Conservation (phyloP, 2,797 vertebrate genomes). For the Sebastes flavidus region DNA sequence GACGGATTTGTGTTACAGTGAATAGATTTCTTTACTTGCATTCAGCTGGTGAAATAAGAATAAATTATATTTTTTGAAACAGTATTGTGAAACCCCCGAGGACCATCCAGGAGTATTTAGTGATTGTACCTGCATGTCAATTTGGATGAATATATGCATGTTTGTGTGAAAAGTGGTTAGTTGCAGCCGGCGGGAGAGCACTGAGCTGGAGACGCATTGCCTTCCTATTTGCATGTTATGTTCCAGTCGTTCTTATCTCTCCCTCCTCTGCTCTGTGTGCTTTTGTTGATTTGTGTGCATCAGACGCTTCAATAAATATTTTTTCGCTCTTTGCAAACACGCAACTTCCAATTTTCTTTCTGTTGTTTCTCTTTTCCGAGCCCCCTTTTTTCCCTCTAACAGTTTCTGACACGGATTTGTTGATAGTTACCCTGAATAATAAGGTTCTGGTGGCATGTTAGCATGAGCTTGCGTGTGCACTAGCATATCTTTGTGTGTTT, state of each 20-base stretch:
- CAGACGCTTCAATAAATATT: constrained; percentile 45
- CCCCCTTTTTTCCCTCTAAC: not conserved
- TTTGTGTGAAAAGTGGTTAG: constrained; percentile 37
- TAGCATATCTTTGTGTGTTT: constrained; percentile 49
- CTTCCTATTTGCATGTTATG: constrained; percentile 35
- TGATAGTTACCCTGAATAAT: constrained; percentile 13
- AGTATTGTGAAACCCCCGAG: not conserved
- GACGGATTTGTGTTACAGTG: not conserved
- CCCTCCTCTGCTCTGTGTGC: constrained; percentile 13
- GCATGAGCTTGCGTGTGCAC: constrained; percentile 32
- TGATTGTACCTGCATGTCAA: constrained; percentile 17
- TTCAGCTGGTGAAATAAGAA: not conserved
- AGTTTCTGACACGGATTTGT: constrained; percentile 32
- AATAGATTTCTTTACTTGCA: not conserved
- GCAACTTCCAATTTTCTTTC: constrained; percentile 4
- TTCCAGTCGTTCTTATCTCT: constrained; percentile 41
- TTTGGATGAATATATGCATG: constrained; percentile 13
- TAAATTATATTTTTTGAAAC: not conserved
- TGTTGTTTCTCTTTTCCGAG: not conserved
- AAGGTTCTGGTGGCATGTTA: constrained; percentile 40
- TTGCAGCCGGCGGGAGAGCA: constrained; percentile 23
- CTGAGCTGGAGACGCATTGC: constrained; percentile 23
- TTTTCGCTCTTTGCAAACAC: constrained; percentile 36
- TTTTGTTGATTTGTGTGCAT: constrained; percentile 41
- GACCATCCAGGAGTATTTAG: constrained; percentile 13